Conservation (phyloP, 2,113 vertebrate genomes). For the Corythoichthys haematopterus region DNA sequence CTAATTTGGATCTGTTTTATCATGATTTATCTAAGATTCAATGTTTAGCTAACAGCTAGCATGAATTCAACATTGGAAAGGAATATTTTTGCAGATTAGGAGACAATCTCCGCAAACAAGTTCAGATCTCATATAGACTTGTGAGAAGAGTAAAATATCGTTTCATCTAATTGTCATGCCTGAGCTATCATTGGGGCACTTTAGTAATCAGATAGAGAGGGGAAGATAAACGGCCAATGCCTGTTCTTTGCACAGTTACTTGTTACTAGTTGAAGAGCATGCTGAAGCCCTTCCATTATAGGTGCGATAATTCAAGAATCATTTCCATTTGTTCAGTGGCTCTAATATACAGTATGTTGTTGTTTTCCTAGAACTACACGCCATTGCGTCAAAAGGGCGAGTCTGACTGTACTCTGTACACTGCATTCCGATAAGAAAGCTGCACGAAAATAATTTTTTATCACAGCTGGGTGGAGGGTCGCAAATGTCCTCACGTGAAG, state of each 20-base stretch:
- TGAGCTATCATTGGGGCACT: not conserved
- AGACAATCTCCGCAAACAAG: not conserved
- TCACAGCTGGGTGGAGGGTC: conserved; percentile 10
- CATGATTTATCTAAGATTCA: too few species aligned
- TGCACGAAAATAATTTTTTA: conserved; percentile 21
- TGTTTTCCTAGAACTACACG: not conserved
- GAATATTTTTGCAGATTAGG: not conserved
- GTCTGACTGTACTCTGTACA: conserved; percentile 30
- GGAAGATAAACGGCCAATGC: not conserved
- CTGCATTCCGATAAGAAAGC: conserved; percentile 24
- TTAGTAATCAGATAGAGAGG: not conserved
- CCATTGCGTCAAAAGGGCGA: conserved; percentile 15
- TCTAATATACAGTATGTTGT: not conserved
- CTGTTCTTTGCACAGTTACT: not conserved
- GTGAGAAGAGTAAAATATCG: not conserved
- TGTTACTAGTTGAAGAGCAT: not conserved
- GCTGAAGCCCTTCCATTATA: not conserved
- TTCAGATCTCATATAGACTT: not conserved
- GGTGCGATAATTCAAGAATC: not conserved
- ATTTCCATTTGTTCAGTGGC: not conserved
- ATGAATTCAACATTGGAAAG: not conserved
- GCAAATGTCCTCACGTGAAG: conserved; percentile 10
- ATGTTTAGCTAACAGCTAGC: too few species aligned
- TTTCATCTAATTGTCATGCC: not conserved
- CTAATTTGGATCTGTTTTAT: too few species aligned